Evolutionary conservation across 2,888 invertebrate species (phyloP).

Genomic region (Brenthis hecate): DNA sequence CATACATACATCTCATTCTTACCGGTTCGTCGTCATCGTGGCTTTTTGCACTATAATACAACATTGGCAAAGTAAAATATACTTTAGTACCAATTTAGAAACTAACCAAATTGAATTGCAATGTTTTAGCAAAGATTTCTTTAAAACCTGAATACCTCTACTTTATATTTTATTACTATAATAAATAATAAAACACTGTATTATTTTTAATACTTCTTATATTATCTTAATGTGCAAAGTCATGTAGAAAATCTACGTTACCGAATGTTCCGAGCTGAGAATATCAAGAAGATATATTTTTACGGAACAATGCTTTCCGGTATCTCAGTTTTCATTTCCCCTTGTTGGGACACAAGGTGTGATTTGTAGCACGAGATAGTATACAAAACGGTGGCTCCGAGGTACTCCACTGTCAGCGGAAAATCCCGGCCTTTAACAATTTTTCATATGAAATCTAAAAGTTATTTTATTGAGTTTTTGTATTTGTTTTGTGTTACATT

Average conservation of each 20-base stretch:
- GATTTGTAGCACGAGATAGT: conserved; percentile 80
- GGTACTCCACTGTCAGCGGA: conserved; percentile 26
- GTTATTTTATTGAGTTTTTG: conserved; percentile 5
- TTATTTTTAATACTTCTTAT: too few relatives aligned
- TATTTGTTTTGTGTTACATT: background rate
- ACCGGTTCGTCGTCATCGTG: too few relatives aligned
- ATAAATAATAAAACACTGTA: too few relatives aligned
- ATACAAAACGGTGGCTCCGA: conserved; percentile 72
- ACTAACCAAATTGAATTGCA: too few relatives aligned
- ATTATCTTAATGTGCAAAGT: too few relatives aligned
- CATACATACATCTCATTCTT: too few relatives aligned
- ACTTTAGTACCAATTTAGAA: too few relatives aligned
- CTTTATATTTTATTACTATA: too few relatives aligned
- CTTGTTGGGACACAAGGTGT: conserved; percentile 78
- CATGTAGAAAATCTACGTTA: conserved; percentile 52
- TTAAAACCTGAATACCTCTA: too few relatives aligned
- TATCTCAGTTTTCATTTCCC: conserved; percentile 82
- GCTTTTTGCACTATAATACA: too few relatives aligned
- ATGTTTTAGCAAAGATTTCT: too few relatives aligned
- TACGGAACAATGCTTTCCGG: conserved; percentile 79
- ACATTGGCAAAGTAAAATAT: too few relatives aligned
- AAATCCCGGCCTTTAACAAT: conserved; percentile 18
- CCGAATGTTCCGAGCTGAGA: conserved; percentile 71
- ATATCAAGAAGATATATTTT: conserved; percentile 80
- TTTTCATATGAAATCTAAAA: conserved; percentile 14